A percentile compares a stretch with the other conserved stretches of the same genome.
Conservation (phyloP, 2,113 vertebrate genomes). For the Sula dactylatra region DNA sequence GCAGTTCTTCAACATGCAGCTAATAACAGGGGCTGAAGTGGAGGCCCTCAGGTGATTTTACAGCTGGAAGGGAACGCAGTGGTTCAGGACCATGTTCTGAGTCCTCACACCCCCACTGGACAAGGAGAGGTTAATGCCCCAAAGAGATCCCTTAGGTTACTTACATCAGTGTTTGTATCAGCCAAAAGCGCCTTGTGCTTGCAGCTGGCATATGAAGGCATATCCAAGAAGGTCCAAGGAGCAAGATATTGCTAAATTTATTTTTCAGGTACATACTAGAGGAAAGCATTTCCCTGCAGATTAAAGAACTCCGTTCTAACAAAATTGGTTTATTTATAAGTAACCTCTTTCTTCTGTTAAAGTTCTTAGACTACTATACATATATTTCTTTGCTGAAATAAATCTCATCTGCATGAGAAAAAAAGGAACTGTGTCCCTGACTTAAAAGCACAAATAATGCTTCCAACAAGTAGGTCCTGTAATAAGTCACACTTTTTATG, state of each 20-base stretch:
- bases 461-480: neutral
- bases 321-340: neutral
- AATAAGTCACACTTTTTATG: neutral
- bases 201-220: neutral
- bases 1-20: neutral
- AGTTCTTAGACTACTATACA: neutral
- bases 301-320: neutral
- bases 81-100: neutral
- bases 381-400: neutral
- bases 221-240: neutral
- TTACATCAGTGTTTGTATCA: neutral
- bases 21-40: neutral
- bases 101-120: fast-evolving
- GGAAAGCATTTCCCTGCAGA: neutral
- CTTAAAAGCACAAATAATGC: conserved; percentile 7
- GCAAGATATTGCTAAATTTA: neutral
- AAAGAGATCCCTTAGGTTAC: neutral
- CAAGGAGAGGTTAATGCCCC: neutral
- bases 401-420: conserved; percentile 30
- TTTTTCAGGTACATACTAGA: neutral
- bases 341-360: neutral
- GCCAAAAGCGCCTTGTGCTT: neutral
- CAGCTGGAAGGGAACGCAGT: neutral
- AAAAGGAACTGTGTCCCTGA: neutral
- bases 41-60: neutral